phyloP scores from a whole-genome alignment of 2,797 vertebrate genomes.

The Parauchenoglanis punctatus region DNA sequence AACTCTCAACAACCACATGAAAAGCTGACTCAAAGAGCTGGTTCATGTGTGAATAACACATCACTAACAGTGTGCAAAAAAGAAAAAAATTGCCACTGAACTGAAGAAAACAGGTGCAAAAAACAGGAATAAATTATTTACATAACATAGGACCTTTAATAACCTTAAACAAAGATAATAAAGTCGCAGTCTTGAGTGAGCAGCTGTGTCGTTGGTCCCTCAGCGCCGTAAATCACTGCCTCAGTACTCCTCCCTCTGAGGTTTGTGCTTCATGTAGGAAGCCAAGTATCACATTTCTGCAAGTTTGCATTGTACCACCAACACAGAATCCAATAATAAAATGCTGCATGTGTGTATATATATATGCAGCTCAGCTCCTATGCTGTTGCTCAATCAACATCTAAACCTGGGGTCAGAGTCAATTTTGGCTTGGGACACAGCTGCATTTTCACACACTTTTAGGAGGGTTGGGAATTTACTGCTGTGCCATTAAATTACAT shows the following conservation, averaged over 20 bases:
- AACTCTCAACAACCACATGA: not conserved
- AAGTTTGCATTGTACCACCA: not conserved
- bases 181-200: not conserved
- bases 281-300: not conserved
- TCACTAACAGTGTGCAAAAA: not conserved
- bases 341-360: not conserved
- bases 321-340: not conserved
- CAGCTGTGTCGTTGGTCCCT: not conserved
- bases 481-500: not conserved
- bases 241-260: conserved; percentile 20
- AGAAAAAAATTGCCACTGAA: not conserved
- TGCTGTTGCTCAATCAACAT: not conserved
- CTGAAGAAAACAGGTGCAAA: not conserved
- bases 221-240: conserved; percentile 1
- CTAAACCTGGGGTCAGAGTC: not conserved
- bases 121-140: no score
- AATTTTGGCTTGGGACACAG: not conserved
- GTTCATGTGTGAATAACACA: not conserved
- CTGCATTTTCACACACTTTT: not conserved
- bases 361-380: not conserved
- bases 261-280: conserved; percentile 2
- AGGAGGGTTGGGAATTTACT: not conserved
- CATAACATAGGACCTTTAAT: not conserved
- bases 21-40: not conserved
- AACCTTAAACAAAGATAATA: not conserved